Percentiles rank a stretch among this genome's conserved stretches.
Conservation (phyloP, 1,140 invertebrate genomes). For the Aphelenchoides fujianensis region DNA sequence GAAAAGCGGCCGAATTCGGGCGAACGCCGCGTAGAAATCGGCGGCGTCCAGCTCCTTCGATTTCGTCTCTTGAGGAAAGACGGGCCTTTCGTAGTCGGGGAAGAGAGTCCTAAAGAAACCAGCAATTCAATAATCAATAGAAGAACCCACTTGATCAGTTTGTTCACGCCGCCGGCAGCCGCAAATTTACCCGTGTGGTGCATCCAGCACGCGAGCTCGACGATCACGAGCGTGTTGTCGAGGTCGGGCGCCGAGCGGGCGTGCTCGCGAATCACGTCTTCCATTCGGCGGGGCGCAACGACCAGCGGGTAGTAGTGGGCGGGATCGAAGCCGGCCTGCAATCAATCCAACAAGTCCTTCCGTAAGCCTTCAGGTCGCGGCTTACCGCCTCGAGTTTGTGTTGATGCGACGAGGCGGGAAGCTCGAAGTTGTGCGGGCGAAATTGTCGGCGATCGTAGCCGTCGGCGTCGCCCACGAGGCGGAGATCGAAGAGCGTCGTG, state of each 20-base stretch:
- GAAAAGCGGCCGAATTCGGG: background rate
- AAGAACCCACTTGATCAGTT: background rate
- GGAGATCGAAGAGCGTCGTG: slow-evolving; percentile 23
- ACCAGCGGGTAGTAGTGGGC: slow-evolving; percentile 12
- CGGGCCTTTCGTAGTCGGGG: slow-evolving; percentile 5
- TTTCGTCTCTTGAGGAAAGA: background rate
- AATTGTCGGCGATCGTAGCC: background rate
- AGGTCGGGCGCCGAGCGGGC: background rate
- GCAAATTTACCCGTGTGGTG: background rate
- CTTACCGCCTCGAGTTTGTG: background rate
- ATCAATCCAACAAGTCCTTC: background rate
- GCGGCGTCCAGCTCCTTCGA: background rate
- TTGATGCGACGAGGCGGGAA: background rate
- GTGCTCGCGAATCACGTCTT: background rate
- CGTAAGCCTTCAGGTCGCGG: background rate
- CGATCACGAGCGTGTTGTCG: background rate
- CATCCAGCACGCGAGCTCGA: slow-evolving; percentile 2
- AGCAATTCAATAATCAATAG: background rate
- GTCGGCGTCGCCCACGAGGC: background rate
- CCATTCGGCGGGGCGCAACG: background rate
- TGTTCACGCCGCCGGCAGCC: background rate
- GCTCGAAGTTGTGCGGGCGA: background rate
- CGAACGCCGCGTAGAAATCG: background rate
- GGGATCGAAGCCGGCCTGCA: background rate
- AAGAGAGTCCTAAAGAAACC: background rate